Conservation (phyloP, 23 tunicate genomes). For the Botrylloides violaceus region DNA sequence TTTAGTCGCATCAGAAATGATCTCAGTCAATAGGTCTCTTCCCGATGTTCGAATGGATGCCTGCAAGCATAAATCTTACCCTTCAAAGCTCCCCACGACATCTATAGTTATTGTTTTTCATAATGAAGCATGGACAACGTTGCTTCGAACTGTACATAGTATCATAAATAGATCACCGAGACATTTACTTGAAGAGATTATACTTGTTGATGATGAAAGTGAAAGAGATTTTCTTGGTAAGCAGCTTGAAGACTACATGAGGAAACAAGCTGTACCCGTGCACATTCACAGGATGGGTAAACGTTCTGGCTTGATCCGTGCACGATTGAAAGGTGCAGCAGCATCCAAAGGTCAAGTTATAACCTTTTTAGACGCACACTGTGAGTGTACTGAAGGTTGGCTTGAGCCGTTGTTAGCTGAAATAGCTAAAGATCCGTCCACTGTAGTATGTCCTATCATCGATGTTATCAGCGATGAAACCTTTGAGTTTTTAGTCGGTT, state of each 20-base stretch:
- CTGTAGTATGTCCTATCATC: constrained; percentile 87
- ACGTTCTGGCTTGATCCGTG: constrained; percentile 80
- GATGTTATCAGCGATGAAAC: constrained; percentile 84
- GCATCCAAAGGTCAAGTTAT: constrained; percentile 67
- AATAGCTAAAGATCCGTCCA: constrained; percentile 78
- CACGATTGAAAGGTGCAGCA: constrained; percentile 75
- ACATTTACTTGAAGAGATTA: constrained; percentile 67
- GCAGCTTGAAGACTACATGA: constrained; percentile 52
- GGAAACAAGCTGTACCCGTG: constrained; percentile 49
- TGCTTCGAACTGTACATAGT: constrained; percentile 87
- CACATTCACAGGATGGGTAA: constrained; percentile 55
- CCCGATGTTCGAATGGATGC: constrained; percentile 78
- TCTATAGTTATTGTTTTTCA: constrained; percentile 54
- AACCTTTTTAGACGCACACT: constrained; percentile 87
- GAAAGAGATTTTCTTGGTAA: constrained; percentile 79
- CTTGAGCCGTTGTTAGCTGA: constrained; percentile 80
- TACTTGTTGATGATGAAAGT: constrained; percentile 88
- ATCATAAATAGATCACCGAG: constrained; percentile 85
- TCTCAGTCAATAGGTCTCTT: constrained; percentile 82
- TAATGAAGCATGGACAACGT: constrained; percentile 88
- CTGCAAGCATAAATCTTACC: constrained; percentile 48
- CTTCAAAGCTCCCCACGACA: constrained; percentile 55
- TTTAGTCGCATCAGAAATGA: constrained; percentile 96
- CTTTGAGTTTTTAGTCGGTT: constrained; percentile 86
- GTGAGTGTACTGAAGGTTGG: constrained; percentile 95